Conservation (phyloP, 2,888 invertebrate genomes). For the Drosophila meridionalis region DNA sequence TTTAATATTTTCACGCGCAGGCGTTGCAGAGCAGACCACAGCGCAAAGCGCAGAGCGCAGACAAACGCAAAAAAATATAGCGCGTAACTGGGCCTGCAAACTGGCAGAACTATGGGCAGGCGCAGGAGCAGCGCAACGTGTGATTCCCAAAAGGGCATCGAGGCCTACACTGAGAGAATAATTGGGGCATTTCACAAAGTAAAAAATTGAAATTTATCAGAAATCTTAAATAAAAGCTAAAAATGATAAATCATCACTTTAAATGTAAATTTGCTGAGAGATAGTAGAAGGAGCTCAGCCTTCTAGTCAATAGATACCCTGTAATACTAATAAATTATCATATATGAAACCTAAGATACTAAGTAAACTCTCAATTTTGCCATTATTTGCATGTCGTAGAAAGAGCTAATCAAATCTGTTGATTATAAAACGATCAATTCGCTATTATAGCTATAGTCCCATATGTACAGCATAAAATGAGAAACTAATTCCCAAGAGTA, state of each 20-base stretch:
- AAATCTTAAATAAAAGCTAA: neutral
- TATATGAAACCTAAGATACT: neutral
- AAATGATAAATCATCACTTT: neutral
- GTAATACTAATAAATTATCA: neutral
- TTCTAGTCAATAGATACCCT: neutral
- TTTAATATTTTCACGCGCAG: conserved; percentile 82
- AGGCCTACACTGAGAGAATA: conserved; percentile 45
- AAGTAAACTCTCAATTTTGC: neutral
- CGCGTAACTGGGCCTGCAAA: conserved; percentile 17
- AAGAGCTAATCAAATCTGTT: no score
- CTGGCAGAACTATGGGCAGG: conserved; percentile 1
- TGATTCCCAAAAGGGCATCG: conserved; percentile 51
- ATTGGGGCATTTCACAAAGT: neutral
- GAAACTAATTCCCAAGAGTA: no score
- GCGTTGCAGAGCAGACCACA: conserved; percentile 57
- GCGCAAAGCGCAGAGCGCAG: conserved; percentile 14
- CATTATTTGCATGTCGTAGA: no score
- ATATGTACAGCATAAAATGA: no score
- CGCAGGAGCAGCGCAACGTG: conserved; percentile 11
- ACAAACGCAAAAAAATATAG: neutral
- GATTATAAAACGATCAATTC: no score
- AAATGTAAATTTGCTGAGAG: no score
- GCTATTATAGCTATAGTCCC: no score
- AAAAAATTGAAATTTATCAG: no score
- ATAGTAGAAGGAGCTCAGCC: neutral